A percentile compares a stretch with the other conserved stretches of the same genome.
Conservation (phyloP, 2,113 vertebrate species). For the Gymnarchus niloticus region DNA sequence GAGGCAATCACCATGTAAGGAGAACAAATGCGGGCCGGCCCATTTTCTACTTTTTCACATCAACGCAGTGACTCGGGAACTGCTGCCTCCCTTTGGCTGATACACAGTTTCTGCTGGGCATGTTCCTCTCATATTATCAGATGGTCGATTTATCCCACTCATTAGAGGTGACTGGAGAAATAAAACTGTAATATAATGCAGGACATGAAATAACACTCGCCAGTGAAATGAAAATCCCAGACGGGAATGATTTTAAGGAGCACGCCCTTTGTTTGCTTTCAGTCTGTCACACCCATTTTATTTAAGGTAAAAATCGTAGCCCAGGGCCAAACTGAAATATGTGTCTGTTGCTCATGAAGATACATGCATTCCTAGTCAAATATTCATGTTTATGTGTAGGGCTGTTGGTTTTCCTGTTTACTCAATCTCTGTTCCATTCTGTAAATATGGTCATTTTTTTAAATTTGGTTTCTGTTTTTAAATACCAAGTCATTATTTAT, state of each 20-base stretch:
- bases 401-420: background rate
- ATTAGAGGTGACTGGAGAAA: background rate
- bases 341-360: background rate
- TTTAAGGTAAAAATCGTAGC: background rate
- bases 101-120: background rate
- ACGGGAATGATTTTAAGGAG: background rate
- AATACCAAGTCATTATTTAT: slow-evolving; percentile 5
- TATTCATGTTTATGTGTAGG: background rate
- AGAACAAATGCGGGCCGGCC: slow-evolving; percentile 21
- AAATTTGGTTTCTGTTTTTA: background rate
- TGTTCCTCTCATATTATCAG: background rate
- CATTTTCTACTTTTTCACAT: slow-evolving; percentile 36
- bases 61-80: slow-evolving; percentile 32
- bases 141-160: background rate
- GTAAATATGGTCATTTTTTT: background rate
- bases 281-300: background rate
- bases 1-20: slow-evolving; percentile 22
- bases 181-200: background rate
- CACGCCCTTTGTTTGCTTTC: background rate
- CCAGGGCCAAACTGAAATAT: background rate
- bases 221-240: background rate
- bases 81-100: slow-evolving; percentile 30
- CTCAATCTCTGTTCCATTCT: background rate
- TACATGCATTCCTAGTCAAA: background rate
- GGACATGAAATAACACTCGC: background rate